Base-by-base conservation (phyloP, 1,140 invertebrate species). In the Dinothrombium tinctorium region DNA sequence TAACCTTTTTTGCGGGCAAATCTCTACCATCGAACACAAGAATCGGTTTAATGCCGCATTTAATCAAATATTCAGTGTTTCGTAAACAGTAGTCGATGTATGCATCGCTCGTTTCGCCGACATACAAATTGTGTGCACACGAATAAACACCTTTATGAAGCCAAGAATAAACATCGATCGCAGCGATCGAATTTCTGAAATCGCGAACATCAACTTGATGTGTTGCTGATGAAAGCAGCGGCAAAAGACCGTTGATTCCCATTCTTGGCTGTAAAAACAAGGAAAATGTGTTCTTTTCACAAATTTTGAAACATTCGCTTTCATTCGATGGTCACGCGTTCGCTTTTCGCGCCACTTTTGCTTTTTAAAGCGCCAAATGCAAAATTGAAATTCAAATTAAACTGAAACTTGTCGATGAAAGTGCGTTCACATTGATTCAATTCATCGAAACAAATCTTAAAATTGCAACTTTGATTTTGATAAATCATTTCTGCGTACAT, bases 11-110 rank as follows among this genome's bases (percentile, higher is more conserved):
- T 0, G 89, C 83, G 19, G 86, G 84, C 22, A 99, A 62, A 56
- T 79, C 74, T 49, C 76, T 66, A 15, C 94, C 94, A 69, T 99
- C 94, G 66, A 98, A 98, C 0, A 99, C 89, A 53, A 98, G 56
- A 46, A 96, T 82, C 12, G 84, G 83, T 58, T 78, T 87, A 12
- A 95, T 74, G 47, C 74, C 71, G 52, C 15, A 19, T 38, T 38
- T 38, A 14, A 14, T 24, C n/a, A 38, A 19, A n/a, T 9, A 24
- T 38, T 26, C 24, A 15, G 26, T 19, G 24, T 26, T 38, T 25
- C 20, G 2, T 7, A 89, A 69, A 55, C 83, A 87, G 58, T 90
- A 95, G 46, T 66, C 64, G 5, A 90, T 72, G 61, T 70, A 94
- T 73, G 69, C 62, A 58, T 87, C 71, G 15, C 80, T 84, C 40